phyloP scores from a whole-genome alignment of 2,888 invertebrate genomes.

The Antheraea yamamai region DNA sequence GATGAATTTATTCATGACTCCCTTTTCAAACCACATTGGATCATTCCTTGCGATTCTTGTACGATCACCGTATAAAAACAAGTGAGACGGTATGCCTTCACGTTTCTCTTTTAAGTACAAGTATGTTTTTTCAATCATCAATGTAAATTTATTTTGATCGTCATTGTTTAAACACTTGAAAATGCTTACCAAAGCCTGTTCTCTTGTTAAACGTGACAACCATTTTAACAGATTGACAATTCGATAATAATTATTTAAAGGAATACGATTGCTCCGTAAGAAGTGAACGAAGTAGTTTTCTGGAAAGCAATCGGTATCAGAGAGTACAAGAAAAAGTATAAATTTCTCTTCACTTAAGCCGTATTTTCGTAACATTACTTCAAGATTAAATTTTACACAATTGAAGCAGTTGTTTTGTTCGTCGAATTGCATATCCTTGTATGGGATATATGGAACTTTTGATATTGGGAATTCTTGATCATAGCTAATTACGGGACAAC shows the following conservation, averaged over 20 bases:
- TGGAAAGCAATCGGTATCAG: slow-evolving; percentile 36
- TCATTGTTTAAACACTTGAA: slow-evolving; percentile 3
- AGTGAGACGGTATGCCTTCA: slow-evolving; percentile 5
- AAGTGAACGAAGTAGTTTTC: slow-evolving; percentile 29
- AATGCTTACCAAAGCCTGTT: background rate
- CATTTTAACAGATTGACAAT: slow-evolving; percentile 13
- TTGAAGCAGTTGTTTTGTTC: slow-evolving; percentile 23
- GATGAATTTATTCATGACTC: slow-evolving; percentile 8
- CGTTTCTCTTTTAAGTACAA: background rate
- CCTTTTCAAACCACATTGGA: slow-evolving; percentile 18
- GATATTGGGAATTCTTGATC: slow-evolving; percentile 48
- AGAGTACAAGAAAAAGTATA: slow-evolving; percentile 41
- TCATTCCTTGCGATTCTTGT: background rate
- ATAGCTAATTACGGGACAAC: slow-evolving; percentile 45
- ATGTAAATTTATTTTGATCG: background rate
- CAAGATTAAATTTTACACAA: slow-evolving; percentile 35
- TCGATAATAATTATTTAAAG: background rate
- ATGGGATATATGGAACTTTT: slow-evolving; percentile 40
- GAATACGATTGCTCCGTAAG: background rate
- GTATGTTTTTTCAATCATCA: background rate
- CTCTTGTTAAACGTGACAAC: background rate
- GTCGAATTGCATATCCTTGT: slow-evolving; percentile 25
- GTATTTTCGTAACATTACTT: slow-evolving; percentile 35
- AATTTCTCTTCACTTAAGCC: slow-evolving; percentile 35
- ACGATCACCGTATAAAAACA: background rate